Evolutionary conservation across 2,888 invertebrate species (phyloP).

Genomic region (Trichopria drosophilae): DNA sequence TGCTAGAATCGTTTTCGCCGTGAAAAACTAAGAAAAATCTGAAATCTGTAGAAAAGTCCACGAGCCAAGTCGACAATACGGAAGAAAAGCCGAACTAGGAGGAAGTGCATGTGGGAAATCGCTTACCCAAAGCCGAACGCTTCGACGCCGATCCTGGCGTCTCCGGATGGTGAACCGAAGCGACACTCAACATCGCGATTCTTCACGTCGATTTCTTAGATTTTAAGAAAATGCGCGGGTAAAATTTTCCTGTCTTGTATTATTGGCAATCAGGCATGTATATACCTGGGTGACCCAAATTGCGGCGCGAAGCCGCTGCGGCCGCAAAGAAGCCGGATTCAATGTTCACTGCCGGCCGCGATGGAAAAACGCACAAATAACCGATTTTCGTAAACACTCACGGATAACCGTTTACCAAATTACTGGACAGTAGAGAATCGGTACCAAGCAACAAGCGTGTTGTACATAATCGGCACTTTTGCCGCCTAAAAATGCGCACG

Average conservation of each 20-base stretch:
- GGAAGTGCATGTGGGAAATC: background rate
- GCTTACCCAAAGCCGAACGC: constrained; percentile 29
- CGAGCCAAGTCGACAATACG: too few species aligned
- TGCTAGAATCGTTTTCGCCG: too few species aligned
- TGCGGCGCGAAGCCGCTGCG: background rate
- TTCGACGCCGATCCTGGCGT: constrained; percentile 31
- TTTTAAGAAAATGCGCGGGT: too few species aligned
- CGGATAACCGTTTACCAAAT: too few species aligned
- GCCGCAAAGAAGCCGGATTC: background rate
- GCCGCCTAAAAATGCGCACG: constrained; percentile 22
- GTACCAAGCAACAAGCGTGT: too few species aligned
- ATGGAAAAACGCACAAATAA: background rate
- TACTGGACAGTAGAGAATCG: too few species aligned
- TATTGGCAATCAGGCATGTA: background rate
- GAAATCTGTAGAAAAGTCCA: too few species aligned
- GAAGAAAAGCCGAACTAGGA: too few species aligned
- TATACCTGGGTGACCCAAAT: background rate
- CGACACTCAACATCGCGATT: constrained; percentile 33
- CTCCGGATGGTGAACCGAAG: constrained; percentile 30
- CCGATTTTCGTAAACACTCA: background rate
- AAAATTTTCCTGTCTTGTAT: too few species aligned
- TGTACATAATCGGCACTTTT: constrained; percentile 1
- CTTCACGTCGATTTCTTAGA: background rate
- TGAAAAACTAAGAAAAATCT: too few species aligned
- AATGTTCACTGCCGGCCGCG: background rate